A percentile compares a stretch with the other conserved stretches of the same genome.
phyloP scores from a whole-genome alignment of 1,140 invertebrate species.

The Zaprionus camerounensis region DNA sequence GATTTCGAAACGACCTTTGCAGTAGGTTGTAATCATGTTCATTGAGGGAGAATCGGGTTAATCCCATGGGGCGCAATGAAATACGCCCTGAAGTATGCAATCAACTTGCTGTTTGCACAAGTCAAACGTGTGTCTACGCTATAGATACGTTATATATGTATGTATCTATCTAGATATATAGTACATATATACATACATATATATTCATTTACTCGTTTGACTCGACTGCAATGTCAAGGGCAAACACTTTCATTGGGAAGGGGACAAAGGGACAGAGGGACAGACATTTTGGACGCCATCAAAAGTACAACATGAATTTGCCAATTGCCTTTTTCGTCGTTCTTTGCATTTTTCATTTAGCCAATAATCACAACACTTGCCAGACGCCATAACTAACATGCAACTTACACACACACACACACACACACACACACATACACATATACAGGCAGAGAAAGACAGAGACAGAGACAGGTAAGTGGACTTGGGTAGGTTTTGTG shows the following conservation, averaged over 20 bases:
- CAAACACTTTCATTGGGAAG: neutral
- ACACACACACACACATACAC: neutral
- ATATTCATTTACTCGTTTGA: neutral
- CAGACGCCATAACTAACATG: constrained; percentile 68
- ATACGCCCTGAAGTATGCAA: constrained; percentile 22
- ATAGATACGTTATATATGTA: neutral
- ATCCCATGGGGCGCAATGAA: constrained; percentile 17
- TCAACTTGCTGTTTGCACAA: constrained; percentile 11
- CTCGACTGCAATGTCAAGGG: constrained; percentile 17
- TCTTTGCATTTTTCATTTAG: constrained; percentile 66
- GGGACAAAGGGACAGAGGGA: neutral
- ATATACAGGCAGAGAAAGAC: neutral
- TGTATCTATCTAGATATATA: neutral
- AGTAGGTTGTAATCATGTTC: neutral
- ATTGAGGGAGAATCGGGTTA: neutral
- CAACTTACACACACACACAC: constrained; percentile 25
- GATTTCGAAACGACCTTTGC: neutral
- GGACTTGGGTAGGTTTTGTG: constrained; percentile 10
- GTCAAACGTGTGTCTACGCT: neutral
- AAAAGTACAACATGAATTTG: constrained; percentile 40
- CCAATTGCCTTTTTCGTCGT: constrained; percentile 36
- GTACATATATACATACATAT: neutral
- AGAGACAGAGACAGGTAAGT: constrained; percentile 2
- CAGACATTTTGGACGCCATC: neutral
- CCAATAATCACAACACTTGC: constrained; percentile 78